These are phyloP conservation scores for Euclidia mi DNA, from an alignment of 2,888 invertebrate species.

Conservation along the genomic window DNA sequence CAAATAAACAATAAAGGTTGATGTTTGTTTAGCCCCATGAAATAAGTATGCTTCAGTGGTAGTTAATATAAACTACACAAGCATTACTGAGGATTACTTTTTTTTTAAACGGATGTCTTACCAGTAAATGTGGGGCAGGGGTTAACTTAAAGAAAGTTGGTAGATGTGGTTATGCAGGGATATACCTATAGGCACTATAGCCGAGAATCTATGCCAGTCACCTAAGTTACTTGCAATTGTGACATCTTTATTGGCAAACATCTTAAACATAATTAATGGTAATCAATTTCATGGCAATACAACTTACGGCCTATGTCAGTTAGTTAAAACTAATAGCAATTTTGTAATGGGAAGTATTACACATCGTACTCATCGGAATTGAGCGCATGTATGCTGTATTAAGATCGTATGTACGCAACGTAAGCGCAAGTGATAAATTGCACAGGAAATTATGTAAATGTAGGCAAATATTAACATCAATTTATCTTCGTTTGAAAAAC, in stretches of 20 bases:
- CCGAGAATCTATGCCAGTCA: no score
- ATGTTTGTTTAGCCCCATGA: no score
- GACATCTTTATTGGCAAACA: constrained; percentile 37
- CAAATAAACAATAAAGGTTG: no score
- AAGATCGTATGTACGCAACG: constrained; percentile 11
- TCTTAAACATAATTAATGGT: constrained; percentile 37
- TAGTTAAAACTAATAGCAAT: constrained; percentile 28
- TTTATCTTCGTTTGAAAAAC: no score
- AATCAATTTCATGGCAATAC: constrained; percentile 54
- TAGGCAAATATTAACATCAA: background rate
- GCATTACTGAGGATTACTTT: no score
- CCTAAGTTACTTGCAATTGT: constrained; percentile 22
- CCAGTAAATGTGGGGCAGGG: no score
- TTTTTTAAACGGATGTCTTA: no score
- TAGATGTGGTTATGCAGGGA: no score
- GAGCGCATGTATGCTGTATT: constrained; percentile 3
- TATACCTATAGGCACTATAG: no score
- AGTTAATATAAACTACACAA: no score
- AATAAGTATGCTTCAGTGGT: no score
- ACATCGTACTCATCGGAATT: constrained; percentile 2
- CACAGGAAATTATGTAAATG: constrained; percentile 1
- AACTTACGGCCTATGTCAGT: constrained; percentile 36
- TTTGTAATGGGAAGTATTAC: constrained; percentile 15
- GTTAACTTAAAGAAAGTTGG: no score
- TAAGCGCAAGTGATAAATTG: background rate